Evolutionary conservation across 2,888 invertebrate species (phyloP), one percentile per base, ranked within the genome.

Genomic region (Ennomos fuscantarius): DNA sequence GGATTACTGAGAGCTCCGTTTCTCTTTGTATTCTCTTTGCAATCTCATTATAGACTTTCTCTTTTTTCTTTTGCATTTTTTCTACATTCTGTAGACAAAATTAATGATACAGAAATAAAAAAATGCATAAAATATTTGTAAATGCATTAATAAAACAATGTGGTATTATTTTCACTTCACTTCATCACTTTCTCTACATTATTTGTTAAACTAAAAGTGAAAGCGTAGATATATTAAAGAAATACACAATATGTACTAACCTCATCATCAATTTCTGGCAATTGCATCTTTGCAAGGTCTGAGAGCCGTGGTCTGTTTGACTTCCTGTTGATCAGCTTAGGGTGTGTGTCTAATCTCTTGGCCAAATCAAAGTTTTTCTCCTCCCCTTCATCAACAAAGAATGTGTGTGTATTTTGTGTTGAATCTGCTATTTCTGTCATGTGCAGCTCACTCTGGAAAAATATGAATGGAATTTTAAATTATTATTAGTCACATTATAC

Each of bases 21-120:
- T 97, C 97, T 41, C 98, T 93, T 42, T 95, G 93, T 55, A 97
- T 94, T 50, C 97, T 93, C 74, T 96, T 96, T 1, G 93, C 90
- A 5, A 98, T 84, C 82, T 97, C 96, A 49, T 93, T 94, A 75
- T 97, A 97, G 8, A 94, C 84, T 69, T 94, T 94, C 36, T 94
- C 91, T 67, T 94, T 94, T 40, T 93, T 92, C 62, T 93, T 93
- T 36, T 93, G 93, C 60, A 95, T 89, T 65, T 87, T 86, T 62
- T 87, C 75, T 31, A 94, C 68, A 15, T 83, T 81, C 81, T 84
- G 81, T 10, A 78, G 79, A 55, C 2, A 50, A 8, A 39, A 31
- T 35, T 36, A 47, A 24, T 37, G 5, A 24, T 24, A 6, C 1
- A 24, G 24, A 6, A n/a, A 24, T 24, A 3, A 24, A 24, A 24